Conservation (phyloP, 2,888 invertebrate species). For the Toxonevra muliebris region DNA sequence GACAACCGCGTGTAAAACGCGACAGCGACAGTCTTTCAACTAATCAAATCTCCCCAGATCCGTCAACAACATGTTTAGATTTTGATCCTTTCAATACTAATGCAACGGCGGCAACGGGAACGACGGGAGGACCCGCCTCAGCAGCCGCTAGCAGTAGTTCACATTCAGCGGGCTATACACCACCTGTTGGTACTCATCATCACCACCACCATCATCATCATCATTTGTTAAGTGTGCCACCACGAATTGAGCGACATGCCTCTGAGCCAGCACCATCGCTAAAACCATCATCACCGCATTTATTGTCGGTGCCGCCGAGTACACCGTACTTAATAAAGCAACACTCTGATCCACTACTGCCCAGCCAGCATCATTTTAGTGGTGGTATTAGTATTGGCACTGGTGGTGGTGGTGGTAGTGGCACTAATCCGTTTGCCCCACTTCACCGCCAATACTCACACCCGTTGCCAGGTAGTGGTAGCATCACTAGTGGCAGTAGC, state of each 20-base stretch:
- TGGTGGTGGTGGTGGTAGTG: slow-evolving; percentile 44
- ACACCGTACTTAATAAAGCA: slow-evolving; percentile 72
- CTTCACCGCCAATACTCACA: slow-evolving; percentile 69
- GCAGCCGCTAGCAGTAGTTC: slow-evolving; percentile 44
- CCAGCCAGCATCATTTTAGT: slow-evolving; percentile 66
- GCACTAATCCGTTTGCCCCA: slow-evolving; percentile 53
- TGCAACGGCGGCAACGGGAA: slow-evolving; percentile 38
- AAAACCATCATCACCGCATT: slow-evolving; percentile 67
- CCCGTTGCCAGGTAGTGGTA: slow-evolving; percentile 58
- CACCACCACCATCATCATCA: slow-evolving; percentile 45
- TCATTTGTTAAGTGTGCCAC: slow-evolving; percentile 66
- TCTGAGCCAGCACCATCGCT: slow-evolving; percentile 70
- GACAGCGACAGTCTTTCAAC: slow-evolving; percentile 68
- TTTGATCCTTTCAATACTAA: slow-evolving; percentile 55
- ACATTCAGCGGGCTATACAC: slow-evolving; percentile 28
- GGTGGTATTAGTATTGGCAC: slow-evolving; percentile 47
- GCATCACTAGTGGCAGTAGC: slow-evolving; percentile 35
- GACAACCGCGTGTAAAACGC: slow-evolving; percentile 74
- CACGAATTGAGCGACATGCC: slow-evolving; percentile 69
- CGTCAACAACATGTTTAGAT: slow-evolving; percentile 53
- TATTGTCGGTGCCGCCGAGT: slow-evolving; percentile 69
- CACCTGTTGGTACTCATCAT: slow-evolving; percentile 41
- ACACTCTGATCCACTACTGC: slow-evolving; percentile 73
- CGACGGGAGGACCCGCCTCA: too few species aligned
- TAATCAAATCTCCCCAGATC: slow-evolving; percentile 60